Conservation (phyloP, 2,797 vertebrate genomes). For the Acropternis orthonyx region DNA sequence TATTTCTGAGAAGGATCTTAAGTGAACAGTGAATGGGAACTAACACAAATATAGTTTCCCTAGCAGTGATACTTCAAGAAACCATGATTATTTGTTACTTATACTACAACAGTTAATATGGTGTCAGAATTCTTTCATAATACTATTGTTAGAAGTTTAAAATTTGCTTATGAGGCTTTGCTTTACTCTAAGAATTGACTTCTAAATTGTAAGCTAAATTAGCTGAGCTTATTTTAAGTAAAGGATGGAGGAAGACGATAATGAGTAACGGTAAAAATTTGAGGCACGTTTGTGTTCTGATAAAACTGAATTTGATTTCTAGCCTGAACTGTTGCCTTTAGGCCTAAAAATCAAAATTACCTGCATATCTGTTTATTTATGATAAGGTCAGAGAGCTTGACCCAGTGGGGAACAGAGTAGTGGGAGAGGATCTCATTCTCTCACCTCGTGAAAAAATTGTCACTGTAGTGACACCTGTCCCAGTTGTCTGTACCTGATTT, state of each 20-base stretch:
- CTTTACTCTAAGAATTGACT: not conserved
- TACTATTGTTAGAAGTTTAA: conserved; percentile 29
- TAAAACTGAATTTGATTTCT: conserved; percentile 29
- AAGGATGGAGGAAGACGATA: not conserved
- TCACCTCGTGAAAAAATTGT: not conserved
- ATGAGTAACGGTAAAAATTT: not conserved
- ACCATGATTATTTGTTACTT: not conserved
- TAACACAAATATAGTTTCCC: not conserved
- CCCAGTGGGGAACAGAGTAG: not conserved
- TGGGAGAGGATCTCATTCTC: not conserved
- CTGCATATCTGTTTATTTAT: not conserved
- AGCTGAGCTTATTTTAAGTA: conserved; percentile 30
- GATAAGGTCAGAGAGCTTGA: not conserved
- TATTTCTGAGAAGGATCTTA: not conserved
- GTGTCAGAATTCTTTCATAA: not conserved
- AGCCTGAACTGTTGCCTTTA: conserved; percentile 3
- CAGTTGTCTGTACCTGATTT: not conserved
- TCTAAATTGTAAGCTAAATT: conserved; percentile 41
- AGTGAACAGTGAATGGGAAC: not conserved
- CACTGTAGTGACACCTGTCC: not conserved
- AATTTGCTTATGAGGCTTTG: not conserved
- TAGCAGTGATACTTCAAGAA: not conserved
- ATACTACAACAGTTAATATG: not conserved
- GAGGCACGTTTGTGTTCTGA: conserved; percentile 1
- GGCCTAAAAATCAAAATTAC: not conserved